Evolutionary conservation across 2,113 vertebrate species (phyloP).

Genomic region (Phyllopteryx taeniolatus): DNA sequence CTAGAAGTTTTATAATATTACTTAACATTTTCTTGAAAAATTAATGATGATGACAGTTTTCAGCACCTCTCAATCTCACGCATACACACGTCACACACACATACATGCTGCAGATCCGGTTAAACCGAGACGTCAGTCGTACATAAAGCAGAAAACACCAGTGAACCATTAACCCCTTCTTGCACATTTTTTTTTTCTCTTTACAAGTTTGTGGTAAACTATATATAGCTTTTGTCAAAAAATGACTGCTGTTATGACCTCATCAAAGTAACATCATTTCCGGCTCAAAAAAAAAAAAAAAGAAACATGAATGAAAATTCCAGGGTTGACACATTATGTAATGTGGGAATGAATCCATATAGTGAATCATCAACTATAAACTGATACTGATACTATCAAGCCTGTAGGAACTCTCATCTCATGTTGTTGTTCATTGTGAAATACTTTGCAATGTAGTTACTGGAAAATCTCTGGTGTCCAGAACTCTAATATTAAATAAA

Average conservation of each 20-base stretch:
- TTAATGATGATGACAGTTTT: background rate
- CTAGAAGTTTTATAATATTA: background rate
- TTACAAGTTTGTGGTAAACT: background rate
- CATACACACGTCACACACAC: constrained; percentile 5
- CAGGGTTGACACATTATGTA: constrained; percentile 27
- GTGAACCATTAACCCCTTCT: constrained; percentile 5
- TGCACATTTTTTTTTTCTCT: background rate
- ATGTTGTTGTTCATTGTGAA: constrained; percentile 6
- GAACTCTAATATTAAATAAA: background rate
- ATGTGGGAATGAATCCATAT: constrained; percentile 33
- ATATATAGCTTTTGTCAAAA: constrained; percentile 32
- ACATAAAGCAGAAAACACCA: constrained; percentile 9
- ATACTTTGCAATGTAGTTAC: background rate
- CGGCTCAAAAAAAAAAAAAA: constrained; percentile 14
- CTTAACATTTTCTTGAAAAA: background rate
- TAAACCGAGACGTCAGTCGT: constrained; percentile 1
- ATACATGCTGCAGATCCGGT: constrained; percentile 20
- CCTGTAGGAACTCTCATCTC: constrained; percentile 1
- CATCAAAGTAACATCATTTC: constrained; percentile 49
- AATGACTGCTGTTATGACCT: constrained; percentile 47
- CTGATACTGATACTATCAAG: constrained; percentile 5
- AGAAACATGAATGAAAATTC: constrained; percentile 45
- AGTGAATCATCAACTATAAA: constrained; percentile 36
- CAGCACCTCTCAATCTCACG: background rate
- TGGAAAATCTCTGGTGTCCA: constrained; percentile 9